Evolutionary conservation across 92 coral and sea anemone species (phyloP).

Genomic region (Parazoanthus darwini): DNA sequence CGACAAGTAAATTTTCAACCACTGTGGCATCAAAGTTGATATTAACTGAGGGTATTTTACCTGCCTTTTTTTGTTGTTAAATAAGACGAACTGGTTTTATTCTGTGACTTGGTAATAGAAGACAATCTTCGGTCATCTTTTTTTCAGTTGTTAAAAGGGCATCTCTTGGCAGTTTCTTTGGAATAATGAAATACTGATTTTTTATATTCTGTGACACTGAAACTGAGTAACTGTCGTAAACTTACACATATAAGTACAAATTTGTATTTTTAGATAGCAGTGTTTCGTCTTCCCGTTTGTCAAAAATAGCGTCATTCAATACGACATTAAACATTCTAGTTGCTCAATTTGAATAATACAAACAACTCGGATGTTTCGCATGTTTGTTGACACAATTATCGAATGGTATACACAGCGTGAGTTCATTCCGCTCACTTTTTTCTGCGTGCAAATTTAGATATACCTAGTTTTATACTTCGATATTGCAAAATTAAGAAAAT

Average conservation of each 20-base stretch:
- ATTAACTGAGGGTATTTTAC: background rate
- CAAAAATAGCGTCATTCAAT: background rate
- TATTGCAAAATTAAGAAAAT: background rate
- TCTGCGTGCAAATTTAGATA: background rate
- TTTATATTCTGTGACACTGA: background rate
- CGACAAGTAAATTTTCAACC: conserved; percentile 14
- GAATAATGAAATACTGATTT: background rate
- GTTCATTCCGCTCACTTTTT: background rate
- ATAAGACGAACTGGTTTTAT: conserved; percentile 12
- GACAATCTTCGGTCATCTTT: background rate
- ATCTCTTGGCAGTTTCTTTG: background rate
- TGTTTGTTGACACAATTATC: conserved; percentile 16
- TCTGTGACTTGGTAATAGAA: background rate
- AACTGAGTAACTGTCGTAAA: background rate
- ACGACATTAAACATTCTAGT: background rate
- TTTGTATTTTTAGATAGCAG: background rate
- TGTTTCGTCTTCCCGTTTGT: background rate
- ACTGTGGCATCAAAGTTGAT: background rate
- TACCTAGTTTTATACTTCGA: conserved; percentile 17
- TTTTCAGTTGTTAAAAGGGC: background rate
- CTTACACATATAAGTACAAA: background rate
- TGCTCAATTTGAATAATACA: background rate
- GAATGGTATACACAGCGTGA: background rate
- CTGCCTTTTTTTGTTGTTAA: background rate
- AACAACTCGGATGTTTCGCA: conserved; percentile 33